Evolutionary conservation across 2,113 vertebrate species (phyloP).

Genomic region (Felis catus): DNA sequence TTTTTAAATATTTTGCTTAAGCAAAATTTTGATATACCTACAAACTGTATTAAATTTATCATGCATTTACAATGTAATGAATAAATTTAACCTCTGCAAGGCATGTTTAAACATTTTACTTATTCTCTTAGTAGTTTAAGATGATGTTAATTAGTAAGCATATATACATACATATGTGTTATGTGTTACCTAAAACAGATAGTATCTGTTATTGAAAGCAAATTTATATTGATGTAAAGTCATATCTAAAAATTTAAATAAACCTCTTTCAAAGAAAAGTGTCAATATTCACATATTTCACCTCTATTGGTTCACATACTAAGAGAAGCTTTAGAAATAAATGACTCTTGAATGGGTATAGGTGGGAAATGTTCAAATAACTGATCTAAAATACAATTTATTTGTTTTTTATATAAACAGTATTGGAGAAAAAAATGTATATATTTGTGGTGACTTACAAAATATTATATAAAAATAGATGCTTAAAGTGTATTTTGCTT

Average conservation of each 20-base stretch:
- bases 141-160: background rate
- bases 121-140: background rate
- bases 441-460: background rate
- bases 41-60: background rate
- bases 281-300: background rate
- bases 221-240: background rate
- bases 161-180: background rate
- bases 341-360: background rate
- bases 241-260: background rate
- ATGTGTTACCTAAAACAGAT: background rate
- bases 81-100: background rate
- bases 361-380: background rate
- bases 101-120: background rate
- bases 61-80: background rate
- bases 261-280: background rate
- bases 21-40: background rate
- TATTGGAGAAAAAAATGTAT: background rate
- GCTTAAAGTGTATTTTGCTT: background rate
- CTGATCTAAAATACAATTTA: background rate
- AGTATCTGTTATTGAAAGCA: background rate
- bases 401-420: background rate
- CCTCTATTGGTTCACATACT: background rate
- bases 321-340: background rate
- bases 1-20: constrained; percentile 34
- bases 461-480: background rate